These are phyloP conservation scores for Protonibea diacanthus DNA, from an alignment of 2,797 vertebrate genomes.

Conservation along the genomic window DNA sequence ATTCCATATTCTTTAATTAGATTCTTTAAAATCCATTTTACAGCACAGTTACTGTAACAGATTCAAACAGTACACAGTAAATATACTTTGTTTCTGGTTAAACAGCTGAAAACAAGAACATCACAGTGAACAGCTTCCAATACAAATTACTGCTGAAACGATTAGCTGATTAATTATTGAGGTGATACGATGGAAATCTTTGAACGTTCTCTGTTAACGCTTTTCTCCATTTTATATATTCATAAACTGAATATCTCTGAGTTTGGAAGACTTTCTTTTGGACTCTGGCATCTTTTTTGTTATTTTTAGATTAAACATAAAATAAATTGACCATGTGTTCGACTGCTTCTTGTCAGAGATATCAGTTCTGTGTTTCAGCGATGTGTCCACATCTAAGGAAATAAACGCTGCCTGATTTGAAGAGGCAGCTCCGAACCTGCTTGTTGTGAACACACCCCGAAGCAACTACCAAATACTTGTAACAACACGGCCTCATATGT, in stretches of 20 bases:
- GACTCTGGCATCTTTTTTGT: too few species aligned
- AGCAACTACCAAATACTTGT: constrained; percentile 21
- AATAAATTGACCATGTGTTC: too few species aligned
- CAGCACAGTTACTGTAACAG: too few species aligned
- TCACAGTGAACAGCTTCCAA: not conserved
- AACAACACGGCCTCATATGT: constrained; percentile 19
- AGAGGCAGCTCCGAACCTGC: constrained; percentile 26
- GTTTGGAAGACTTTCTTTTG: not conserved
- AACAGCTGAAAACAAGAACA: too few species aligned
- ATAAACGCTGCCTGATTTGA: not conserved
- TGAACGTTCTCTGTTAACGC: not conserved
- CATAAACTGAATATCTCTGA: not conserved
- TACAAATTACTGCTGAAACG: not conserved
- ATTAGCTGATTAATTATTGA: not conserved
- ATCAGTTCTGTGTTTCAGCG: not conserved
- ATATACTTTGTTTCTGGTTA: too few species aligned
- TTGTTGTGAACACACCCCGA: constrained; percentile 3
- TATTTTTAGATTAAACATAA: too few species aligned
- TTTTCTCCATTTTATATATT: not conserved
- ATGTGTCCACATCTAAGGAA: not conserved
- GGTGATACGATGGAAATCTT: too few species aligned
- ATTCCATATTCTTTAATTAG: too few species aligned
- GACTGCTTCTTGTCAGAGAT: not conserved
- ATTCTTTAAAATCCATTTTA: too few species aligned
- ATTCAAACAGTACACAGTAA: too few species aligned